phyloP scores from a whole-genome alignment of 2,888 invertebrate species.

The Synanthedon vespiformis region DNA sequence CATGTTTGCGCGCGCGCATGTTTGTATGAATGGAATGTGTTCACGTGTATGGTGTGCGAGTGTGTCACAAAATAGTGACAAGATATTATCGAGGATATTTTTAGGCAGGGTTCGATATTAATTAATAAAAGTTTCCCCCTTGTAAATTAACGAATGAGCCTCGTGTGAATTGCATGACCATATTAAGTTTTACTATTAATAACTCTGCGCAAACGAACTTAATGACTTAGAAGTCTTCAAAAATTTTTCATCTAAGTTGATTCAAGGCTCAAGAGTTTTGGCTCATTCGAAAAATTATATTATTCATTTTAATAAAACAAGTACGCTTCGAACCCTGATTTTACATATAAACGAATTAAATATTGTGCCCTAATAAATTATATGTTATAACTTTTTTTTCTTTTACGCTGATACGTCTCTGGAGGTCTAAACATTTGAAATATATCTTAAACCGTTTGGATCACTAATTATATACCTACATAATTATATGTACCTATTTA shows the following conservation, averaged over 20 bases:
- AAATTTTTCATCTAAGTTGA: too few relatives aligned
- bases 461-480: conserved; percentile 8
- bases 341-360: conserved; percentile 16
- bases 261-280: too few relatives aligned
- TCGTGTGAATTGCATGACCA: too few relatives aligned
- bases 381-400: conserved; percentile 6
- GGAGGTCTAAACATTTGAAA: too few relatives aligned
- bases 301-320: too few relatives aligned
- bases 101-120: conserved; percentile 15
- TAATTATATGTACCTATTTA: conserved; percentile 4
- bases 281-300: too few relatives aligned
- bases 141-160: too few relatives aligned
- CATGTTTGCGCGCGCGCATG: conserved; percentile 3
- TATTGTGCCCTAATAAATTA: conserved; percentile 31
- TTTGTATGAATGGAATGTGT: conserved; percentile 8
- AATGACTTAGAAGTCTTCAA: too few relatives aligned
- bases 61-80: conserved; percentile 19
- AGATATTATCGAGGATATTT: conserved; percentile 35
- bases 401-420: not conserved
- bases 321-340: not conserved
- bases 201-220: too few relatives aligned
- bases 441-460: conserved; percentile 11
- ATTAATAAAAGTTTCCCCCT: too few relatives aligned
- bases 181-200: too few relatives aligned
- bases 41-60: conserved; percentile 21